These are phyloP conservation scores for Tribolium castaneum DNA, from an alignment of 1,140 invertebrate species.

Conservation along the genomic window DNA sequence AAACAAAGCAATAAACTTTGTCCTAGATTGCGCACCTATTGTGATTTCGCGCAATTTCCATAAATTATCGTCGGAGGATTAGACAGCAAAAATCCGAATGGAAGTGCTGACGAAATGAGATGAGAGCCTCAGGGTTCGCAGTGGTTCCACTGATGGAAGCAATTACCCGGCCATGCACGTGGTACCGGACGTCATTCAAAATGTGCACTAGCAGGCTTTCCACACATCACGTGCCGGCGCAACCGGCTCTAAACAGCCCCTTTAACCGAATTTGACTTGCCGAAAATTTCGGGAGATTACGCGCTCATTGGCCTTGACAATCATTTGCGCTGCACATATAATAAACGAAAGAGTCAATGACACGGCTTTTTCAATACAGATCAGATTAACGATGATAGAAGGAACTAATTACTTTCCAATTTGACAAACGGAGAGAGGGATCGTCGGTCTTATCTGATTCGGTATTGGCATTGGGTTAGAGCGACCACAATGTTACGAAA, in stretches of 20 bases:
- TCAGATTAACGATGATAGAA: background rate
- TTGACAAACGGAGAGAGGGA: background rate
- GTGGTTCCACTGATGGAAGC: background rate
- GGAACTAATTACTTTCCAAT: background rate
- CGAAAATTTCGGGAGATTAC: background rate
- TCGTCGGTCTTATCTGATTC: background rate
- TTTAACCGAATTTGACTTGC: constrained; percentile 5
- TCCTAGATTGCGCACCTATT: background rate
- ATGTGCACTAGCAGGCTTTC: constrained; percentile 9
- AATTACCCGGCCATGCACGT: constrained; percentile 16
- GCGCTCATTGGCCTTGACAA: constrained; percentile 12
- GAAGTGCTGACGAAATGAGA: constrained; percentile 3
- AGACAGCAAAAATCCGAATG: background rate
- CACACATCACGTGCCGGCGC: background rate
- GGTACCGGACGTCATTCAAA: constrained; percentile 12
- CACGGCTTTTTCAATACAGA: background rate
- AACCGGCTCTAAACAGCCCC: background rate
- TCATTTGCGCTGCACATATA: constrained; percentile 14
- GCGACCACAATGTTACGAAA: constrained; percentile 6
- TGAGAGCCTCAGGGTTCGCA: constrained; percentile 17
- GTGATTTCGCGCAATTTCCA: constrained; percentile 4
- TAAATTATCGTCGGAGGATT: background rate
- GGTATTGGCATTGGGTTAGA: background rate
- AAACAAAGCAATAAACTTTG: background rate
- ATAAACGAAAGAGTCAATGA: constrained; percentile 24